These are phyloP conservation scores for Parnassius mnemosyne DNA, from an alignment of 2,888 invertebrate genomes.

Conservation along the genomic window DNA sequence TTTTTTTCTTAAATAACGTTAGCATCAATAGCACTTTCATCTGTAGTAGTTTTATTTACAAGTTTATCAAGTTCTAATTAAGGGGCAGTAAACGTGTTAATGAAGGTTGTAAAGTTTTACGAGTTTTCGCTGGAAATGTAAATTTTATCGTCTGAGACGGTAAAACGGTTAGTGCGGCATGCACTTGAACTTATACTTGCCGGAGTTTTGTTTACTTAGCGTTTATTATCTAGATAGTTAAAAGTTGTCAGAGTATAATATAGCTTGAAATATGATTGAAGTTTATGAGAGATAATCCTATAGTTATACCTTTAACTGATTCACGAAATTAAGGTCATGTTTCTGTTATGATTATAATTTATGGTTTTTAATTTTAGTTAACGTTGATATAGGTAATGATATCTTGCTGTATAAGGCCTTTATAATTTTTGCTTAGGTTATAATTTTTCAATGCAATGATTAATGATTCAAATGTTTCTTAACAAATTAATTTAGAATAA, in stretches of 20 bases:
- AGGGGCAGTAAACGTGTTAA: slow-evolving; percentile 58
- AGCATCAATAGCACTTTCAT: slow-evolving; percentile 61
- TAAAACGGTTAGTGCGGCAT: slow-evolving; percentile 38
- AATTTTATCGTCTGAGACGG: slow-evolving; percentile 51
- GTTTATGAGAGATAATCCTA: slow-evolving; percentile 8
- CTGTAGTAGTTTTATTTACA: slow-evolving; percentile 53
- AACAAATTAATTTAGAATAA: too few species aligned
- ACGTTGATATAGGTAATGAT: too few species aligned
- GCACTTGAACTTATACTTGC: slow-evolving; percentile 48
- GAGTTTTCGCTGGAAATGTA: slow-evolving; percentile 60
- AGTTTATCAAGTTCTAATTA: slow-evolving; percentile 66
- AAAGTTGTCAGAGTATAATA: slow-evolving; percentile 7
- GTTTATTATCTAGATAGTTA: slow-evolving; percentile 29
- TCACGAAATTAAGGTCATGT: background rate
- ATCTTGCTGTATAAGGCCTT: too few species aligned
- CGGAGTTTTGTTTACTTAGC: slow-evolving; percentile 38
- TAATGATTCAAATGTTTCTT: too few species aligned
- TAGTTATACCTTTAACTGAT: slow-evolving; percentile 4
- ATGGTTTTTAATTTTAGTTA: too few species aligned
- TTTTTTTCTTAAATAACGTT: slow-evolving; percentile 51
- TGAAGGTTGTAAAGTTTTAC: slow-evolving; percentile 57
- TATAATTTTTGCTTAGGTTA: too few species aligned
- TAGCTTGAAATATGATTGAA: slow-evolving; percentile 11
- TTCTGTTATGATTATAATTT: too few species aligned
- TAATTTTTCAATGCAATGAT: too few species aligned